A percentile compares a stretch with the other conserved stretches of the same genome.
These are phyloP conservation scores for Epizoanthus illoricatus DNA, from an alignment of 92 coral and sea anemone genomes.

Conservation along the genomic window DNA sequence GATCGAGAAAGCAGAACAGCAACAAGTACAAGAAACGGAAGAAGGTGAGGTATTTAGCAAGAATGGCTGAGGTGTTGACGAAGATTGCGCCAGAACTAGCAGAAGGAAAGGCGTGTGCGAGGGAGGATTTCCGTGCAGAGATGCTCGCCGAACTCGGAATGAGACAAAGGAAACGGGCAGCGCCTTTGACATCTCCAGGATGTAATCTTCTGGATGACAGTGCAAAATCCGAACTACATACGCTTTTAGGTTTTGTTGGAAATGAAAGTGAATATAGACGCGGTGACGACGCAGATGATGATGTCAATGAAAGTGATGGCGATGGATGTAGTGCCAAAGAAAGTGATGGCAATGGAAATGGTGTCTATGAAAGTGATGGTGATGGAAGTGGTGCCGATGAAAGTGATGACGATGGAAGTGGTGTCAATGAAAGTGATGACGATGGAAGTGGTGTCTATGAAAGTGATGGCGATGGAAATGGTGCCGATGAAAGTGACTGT, in stretches of 20 bases:
- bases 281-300: conserved; percentile 9
- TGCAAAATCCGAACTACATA: conserved; percentile 5
- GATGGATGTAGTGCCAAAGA: neutral
- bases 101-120: conserved; percentile 30
- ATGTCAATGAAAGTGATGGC: conserved; percentile 1
- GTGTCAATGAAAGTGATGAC: neutral
- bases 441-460: too few species aligned
- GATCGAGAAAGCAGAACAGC: conserved; percentile 41
- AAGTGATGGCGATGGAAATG: conserved; percentile 3
- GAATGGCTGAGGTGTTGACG: conserved; percentile 20
- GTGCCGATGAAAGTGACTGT: too few species aligned
- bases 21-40: conserved; percentile 27
- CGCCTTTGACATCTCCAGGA: conserved; percentile 8
- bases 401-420: too few species aligned
- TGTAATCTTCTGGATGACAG: conserved; percentile 33
- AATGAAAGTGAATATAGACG: neutral
- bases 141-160: conserved; percentile 28
- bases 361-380: too few species aligned
- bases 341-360: neutral
- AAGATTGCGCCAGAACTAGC: conserved; percentile 29
- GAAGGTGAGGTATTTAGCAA: conserved; percentile 7
- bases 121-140: conserved; percentile 20
- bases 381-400: too few species aligned
- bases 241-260: conserved; percentile 16
- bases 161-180: conserved; percentile 25